phyloP scores from a whole-genome alignment of 2,113 vertebrate genomes.

The Egretta garzetta region DNA sequence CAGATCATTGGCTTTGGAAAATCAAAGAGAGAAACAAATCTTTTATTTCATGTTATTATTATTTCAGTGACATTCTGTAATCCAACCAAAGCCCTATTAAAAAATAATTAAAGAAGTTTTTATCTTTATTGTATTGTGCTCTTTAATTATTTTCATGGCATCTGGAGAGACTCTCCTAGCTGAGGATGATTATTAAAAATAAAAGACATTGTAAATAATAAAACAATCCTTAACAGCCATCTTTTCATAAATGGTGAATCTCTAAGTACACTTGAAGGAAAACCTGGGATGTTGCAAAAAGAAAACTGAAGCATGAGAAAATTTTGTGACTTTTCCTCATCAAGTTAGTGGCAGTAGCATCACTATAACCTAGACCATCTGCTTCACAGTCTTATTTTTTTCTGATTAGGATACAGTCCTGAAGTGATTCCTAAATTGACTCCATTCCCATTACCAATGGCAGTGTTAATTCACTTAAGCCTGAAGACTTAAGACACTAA shows the following conservation, averaged over 20 bases:
- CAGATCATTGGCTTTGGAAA: conserved; percentile 8
- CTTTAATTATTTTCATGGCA: neutral
- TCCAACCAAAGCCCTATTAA: neutral
- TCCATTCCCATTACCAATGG: neutral
- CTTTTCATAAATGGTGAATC: neutral
- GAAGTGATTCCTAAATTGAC: neutral
- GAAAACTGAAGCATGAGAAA: neutral
- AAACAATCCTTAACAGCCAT: neutral
- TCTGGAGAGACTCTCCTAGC: neutral
- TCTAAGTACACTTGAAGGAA: neutral
- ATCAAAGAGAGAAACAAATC: neutral
- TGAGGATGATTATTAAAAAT: neutral
- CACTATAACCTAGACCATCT: neutral
- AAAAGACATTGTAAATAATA: neutral
- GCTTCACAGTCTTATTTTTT: neutral
- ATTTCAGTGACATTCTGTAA: conserved; percentile 12
- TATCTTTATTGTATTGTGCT: neutral
- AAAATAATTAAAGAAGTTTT: neutral
- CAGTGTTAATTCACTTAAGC: neutral
- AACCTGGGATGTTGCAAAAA: neutral
- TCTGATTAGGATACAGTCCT: neutral
- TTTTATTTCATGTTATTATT: conserved; percentile 18
- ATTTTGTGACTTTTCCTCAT: neutral
- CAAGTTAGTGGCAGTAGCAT: neutral
- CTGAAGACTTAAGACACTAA: neutral